These are phyloP conservation scores for Stenodera caucasica DNA, from an alignment of 2,888 invertebrate genomes.

Conservation along the genomic window DNA sequence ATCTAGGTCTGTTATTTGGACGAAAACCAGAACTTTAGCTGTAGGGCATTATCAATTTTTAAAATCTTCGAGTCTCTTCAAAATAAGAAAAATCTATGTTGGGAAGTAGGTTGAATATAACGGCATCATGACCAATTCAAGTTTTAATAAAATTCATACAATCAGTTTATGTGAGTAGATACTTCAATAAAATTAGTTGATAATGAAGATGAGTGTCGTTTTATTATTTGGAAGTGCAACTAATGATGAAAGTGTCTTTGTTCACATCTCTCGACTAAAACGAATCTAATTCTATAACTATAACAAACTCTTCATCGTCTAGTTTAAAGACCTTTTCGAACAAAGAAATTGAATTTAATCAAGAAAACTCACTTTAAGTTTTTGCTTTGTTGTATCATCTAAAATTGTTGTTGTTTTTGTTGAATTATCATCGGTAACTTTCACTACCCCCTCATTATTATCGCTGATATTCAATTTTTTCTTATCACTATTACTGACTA, in stretches of 20 bases:
- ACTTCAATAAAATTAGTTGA: no score
- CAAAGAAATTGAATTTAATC: not conserved
- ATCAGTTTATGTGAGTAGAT: conserved; percentile 7
- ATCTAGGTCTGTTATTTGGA: conserved; percentile 15
- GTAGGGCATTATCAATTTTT: conserved; percentile 10
- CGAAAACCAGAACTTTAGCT: conserved; percentile 12
- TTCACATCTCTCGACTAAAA: not conserved
- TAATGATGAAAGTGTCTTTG: not conserved
- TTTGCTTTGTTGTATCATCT: conserved; percentile 35
- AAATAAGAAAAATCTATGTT: conserved; percentile 10
- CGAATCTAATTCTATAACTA: not conserved
- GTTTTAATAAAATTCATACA: conserved; percentile 8
- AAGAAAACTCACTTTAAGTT: conserved; percentile 40
- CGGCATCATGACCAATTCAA: conserved; percentile 18
- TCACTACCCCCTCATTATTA: conserved; percentile 16
- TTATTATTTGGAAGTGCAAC: no score
- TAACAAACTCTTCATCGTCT: not conserved
- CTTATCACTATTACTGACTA: conserved; percentile 11
- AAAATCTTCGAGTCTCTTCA: not conserved
- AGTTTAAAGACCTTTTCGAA: conserved; percentile 4
- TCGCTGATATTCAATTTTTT: conserved; percentile 25
- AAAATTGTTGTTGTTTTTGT: conserved; percentile 8
- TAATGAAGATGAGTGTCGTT: no score
- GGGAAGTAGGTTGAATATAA: conserved; percentile 31
- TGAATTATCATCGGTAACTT: not conserved